Conservation (phyloP, 2,888 invertebrate species). For the Caenorhabditis drosophilae region DNA sequence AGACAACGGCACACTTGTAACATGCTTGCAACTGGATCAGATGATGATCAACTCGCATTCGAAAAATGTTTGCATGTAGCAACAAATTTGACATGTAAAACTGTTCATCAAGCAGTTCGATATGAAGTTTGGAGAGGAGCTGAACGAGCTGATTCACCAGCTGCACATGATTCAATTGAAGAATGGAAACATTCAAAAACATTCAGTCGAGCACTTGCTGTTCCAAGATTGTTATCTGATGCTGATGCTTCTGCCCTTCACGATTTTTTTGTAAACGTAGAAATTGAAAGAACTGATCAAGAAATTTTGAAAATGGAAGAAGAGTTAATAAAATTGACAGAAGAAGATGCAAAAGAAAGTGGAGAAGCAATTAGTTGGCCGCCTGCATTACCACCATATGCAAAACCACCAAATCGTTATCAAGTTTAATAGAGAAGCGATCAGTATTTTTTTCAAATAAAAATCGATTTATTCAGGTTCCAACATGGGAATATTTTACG, state of each 20-base stretch:
- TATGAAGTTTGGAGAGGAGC: conserved; percentile 45
- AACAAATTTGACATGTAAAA: conserved; percentile 59
- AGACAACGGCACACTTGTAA: conserved; percentile 60
- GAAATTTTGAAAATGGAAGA: conserved; percentile 60
- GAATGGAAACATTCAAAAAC: conserved; percentile 38
- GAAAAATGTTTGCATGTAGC: conserved; percentile 63
- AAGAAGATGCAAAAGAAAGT: conserved; percentile 66
- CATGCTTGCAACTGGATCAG: conserved; percentile 31
- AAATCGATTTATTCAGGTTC: conserved; percentile 77
- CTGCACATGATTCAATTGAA: conserved; percentile 48
- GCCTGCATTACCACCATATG: conserved; percentile 77
- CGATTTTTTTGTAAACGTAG: conserved; percentile 61
- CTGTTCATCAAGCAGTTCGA: conserved; percentile 40
- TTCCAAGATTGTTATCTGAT: conserved; percentile 70
- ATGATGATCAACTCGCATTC: conserved; percentile 58
- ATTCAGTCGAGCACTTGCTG: conserved; percentile 67
- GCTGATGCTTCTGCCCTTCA: conserved; percentile 70
- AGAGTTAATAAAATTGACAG: conserved; percentile 71
- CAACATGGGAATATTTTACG: conserved; percentile 87
- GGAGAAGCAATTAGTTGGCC: conserved; percentile 78
- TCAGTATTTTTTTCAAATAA: background rate
- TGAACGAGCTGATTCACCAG: conserved; percentile 43
- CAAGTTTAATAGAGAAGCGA: conserved; percentile 36
- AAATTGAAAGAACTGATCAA: conserved; percentile 41
- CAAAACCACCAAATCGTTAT: conserved; percentile 77